Conservation (phyloP, 2,888 invertebrate species). For the Archips xylosteana region DNA sequence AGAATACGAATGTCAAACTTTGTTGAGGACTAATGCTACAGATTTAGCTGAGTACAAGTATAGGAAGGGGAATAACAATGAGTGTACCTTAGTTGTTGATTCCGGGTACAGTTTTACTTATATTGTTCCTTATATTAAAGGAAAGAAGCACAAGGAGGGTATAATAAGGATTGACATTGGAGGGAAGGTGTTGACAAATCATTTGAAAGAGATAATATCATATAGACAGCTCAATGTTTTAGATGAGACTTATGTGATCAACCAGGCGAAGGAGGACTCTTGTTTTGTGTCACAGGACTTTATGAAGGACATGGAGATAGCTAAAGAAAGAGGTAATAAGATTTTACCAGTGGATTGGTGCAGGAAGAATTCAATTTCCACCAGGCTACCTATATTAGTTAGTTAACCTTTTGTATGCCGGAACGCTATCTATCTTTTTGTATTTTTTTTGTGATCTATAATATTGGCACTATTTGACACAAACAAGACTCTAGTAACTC, state of each 20-base stretch:
- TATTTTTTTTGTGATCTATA: too few species aligned
- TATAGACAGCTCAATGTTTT: slow-evolving; percentile 98
- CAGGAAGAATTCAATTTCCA: too few species aligned
- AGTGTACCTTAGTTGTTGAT: slow-evolving; percentile 94
- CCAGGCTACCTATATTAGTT: too few species aligned
- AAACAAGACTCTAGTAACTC: too few species aligned
- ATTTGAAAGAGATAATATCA: slow-evolving; percentile 98
- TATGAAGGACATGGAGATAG: slow-evolving; percentile 90
- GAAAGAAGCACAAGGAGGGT: slow-evolving; percentile 87
- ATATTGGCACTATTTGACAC: too few species aligned
- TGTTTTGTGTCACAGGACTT: slow-evolving; percentile 97
- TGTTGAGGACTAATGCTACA: slow-evolving; percentile 92
- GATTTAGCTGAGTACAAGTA: slow-evolving; percentile 92
- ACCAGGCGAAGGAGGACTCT: slow-evolving; percentile 98
- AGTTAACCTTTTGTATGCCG: too few species aligned
- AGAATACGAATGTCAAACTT: slow-evolving; percentile 95
- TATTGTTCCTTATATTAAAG: slow-evolving; percentile 95
- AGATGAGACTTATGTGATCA: slow-evolving; percentile 99
- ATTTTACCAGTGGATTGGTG: too few species aligned
- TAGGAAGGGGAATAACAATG: slow-evolving; percentile 80
- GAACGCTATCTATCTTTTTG: too few species aligned
- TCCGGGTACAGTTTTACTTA: slow-evolving; percentile 98
- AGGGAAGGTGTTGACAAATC: slow-evolving; percentile 98
- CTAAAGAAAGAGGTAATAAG: slow-evolving; percentile 77
- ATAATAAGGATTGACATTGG: slow-evolving; percentile 96